These are phyloP conservation scores for human DNA, from an alignment of 2,113 vertebrate genomes.

Conservation along the genomic window DNA sequence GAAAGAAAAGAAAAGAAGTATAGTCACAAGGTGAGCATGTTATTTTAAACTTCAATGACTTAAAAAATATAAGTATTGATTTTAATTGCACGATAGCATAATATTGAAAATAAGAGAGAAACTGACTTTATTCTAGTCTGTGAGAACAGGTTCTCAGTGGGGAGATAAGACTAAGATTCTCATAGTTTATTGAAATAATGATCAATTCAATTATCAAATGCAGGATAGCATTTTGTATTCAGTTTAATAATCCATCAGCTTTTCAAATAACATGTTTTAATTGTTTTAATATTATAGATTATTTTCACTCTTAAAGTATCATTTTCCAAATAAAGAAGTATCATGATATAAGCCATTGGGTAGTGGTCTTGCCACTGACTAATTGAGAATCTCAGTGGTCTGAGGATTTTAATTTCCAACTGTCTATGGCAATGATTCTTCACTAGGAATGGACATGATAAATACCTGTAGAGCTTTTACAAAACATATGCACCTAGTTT, in stretches of 20 bases:
- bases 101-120: conserved; percentile 9
- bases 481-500: not conserved
- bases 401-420: not conserved
- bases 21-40: not conserved
- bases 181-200: conserved; percentile 22
- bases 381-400: not conserved
- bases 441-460: not conserved
- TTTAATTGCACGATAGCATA: not conserved
- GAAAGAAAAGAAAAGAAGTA: not conserved
- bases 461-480: not conserved
- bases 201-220: not conserved
- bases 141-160: not conserved
- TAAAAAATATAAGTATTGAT: conserved; percentile 21
- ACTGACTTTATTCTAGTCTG: not conserved
- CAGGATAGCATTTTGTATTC: not conserved
- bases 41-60: conserved; percentile 17
- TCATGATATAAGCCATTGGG: not conserved
- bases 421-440: not conserved
- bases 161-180: not conserved
- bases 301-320: conserved; percentile 7
- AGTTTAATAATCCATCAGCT: not conserved
- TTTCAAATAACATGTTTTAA: conserved; percentile 21
- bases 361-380: not conserved
- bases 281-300: not conserved
- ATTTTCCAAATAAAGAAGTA: not conserved